Conservation (phyloP, 2,888 invertebrate genomes). For the Harpalus rubripes region DNA sequence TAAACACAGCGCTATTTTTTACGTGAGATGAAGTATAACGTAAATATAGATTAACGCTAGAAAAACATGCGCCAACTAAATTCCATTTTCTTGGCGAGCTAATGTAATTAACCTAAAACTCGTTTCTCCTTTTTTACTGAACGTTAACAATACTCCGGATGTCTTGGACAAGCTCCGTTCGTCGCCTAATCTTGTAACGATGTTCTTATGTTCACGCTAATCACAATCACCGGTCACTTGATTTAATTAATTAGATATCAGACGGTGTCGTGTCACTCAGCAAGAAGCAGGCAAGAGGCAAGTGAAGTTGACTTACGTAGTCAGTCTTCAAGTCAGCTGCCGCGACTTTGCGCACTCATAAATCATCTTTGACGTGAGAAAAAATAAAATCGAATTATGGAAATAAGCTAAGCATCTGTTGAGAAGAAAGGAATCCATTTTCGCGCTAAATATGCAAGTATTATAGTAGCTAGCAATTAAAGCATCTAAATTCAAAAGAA, state of each 20-base stretch:
- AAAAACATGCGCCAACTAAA: background rate
- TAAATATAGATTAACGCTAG: no score
- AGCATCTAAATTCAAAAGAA: no score
- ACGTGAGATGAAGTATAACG: no score
- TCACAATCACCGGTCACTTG: conserved; percentile 52
- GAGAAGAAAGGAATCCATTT: background rate
- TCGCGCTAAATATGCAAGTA: background rate
- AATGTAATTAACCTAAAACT: conserved; percentile 3
- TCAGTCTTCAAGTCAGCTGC: conserved; percentile 5
- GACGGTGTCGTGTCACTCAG: conserved; percentile 40
- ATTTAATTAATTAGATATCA: conserved; percentile 57
- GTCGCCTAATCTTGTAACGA: conserved; percentile 42
- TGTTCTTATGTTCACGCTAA: conserved; percentile 41
- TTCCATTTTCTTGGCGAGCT: background rate
- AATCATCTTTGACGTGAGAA: conserved; percentile 60
- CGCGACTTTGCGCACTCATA: conserved; percentile 32
- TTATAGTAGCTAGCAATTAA: no score
- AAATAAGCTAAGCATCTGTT: conserved; percentile 28
- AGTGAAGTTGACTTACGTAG: conserved; percentile 21
- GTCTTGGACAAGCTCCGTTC: conserved; percentile 14
- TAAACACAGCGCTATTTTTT: no score
- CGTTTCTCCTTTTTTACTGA: background rate
- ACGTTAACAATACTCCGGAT: conserved; percentile 26
- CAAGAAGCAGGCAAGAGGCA: conserved; percentile 4
- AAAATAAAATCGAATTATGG: conserved; percentile 45